Conservation (phyloP, 2,888 invertebrate species). For the Muschampia plurimacula region DNA sequence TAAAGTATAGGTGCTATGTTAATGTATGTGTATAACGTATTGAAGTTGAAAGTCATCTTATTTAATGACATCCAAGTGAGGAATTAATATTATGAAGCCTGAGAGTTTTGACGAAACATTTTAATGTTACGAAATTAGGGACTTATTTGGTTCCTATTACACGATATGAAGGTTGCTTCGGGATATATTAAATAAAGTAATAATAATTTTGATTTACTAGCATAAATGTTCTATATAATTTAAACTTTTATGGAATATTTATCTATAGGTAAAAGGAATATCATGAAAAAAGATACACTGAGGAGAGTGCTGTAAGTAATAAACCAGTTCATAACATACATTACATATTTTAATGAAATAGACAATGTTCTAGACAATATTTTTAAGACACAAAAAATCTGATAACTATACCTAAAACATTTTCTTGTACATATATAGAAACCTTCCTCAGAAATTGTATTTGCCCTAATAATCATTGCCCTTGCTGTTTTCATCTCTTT, state of each 20-base stretch:
- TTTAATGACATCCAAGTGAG: not conserved
- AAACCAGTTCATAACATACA: too few species aligned
- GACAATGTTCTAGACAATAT: too few species aligned
- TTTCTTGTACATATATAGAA: not conserved
- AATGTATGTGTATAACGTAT: not conserved
- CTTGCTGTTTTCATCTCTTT: slow-evolving; percentile 55
- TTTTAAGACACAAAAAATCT: too few species aligned
- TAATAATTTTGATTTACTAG: too few species aligned
- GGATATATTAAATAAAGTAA: too few species aligned
- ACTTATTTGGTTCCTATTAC: not conserved
- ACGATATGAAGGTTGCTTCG: not conserved
- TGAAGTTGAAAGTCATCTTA: not conserved
- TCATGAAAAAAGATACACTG: too few species aligned
- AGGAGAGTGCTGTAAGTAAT: too few species aligned
- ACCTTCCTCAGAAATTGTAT: slow-evolving; percentile 49
- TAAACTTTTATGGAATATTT: too few species aligned
- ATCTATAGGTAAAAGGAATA: too few species aligned
- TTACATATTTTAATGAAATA: too few species aligned
- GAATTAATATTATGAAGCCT: not conserved
- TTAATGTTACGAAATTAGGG: not conserved
- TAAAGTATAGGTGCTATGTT: not conserved
- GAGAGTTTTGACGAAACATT: not conserved
- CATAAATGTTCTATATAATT: too few species aligned
- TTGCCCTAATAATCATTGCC: slow-evolving; percentile 54
- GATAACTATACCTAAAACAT: too few species aligned